These are phyloP conservation scores for Cathartes aura DNA, from an alignment of 2,113 vertebrate species.

Conservation along the genomic window DNA sequence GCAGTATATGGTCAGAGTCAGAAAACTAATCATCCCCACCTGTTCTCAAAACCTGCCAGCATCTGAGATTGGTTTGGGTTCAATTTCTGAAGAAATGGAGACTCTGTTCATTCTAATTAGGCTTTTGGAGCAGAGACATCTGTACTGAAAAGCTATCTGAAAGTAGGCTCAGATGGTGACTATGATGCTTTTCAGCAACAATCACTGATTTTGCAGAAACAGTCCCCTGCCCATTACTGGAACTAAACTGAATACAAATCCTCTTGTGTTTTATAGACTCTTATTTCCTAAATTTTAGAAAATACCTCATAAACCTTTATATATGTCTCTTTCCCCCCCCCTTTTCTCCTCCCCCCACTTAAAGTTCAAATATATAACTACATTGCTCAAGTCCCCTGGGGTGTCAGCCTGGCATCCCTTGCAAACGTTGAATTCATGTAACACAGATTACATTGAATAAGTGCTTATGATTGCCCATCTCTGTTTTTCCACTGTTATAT, in stretches of 20 bases:
- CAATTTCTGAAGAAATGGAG: slow-evolving; percentile 25
- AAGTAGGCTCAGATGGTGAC: not conserved
- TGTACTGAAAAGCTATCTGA: not conserved
- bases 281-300: not conserved
- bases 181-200: not conserved
- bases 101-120: slow-evolving; percentile 27
- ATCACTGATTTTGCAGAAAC: not conserved
- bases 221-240: not conserved
- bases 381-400: not conserved
- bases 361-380: slow-evolving; percentile 10
- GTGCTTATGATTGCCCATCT: not conserved
- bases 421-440: not conserved
- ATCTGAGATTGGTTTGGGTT: slow-evolving; percentile 7
- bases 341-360: not conserved
- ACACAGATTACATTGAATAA: not conserved
- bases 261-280: not conserved
- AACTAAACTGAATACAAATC: not conserved
- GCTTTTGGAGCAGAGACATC: slow-evolving; percentile 26
- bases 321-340: not conserved
- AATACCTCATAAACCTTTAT: not conserved
- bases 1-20: slow-evolving; percentile 12
- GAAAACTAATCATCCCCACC: slow-evolving; percentile 40
- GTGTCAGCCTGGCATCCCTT: not conserved
- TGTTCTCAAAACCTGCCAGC: slow-evolving; percentile 38
- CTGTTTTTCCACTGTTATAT: not conserved